Evolutionary conservation across 2,888 invertebrate species (phyloP).

Genomic region (Epinotia ramella): DNA sequence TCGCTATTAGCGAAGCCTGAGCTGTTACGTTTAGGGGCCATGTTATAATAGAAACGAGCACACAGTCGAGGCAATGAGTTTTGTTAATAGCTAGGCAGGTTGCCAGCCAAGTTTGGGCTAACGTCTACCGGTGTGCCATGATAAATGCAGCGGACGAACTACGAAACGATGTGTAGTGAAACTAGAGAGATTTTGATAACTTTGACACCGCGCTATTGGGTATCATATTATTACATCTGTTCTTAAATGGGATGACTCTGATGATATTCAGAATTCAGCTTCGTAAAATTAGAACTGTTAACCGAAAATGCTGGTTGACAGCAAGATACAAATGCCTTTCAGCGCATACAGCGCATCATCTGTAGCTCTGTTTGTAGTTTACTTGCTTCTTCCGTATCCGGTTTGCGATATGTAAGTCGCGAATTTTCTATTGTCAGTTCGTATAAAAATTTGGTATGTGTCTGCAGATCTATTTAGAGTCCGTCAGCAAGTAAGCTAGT

Average conservation of each 20-base stretch:
- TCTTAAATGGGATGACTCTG: background rate
- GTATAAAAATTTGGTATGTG: too few species aligned
- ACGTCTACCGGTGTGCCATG: background rate
- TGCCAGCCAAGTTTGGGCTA: background rate
- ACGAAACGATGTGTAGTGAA: slow-evolving; percentile 1
- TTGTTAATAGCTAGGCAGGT: slow-evolving; percentile 3
- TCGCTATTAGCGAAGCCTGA: too few species aligned
- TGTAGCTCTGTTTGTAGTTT: background rate
- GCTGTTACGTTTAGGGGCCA: background rate
- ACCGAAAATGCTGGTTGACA: background rate
- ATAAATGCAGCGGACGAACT: background rate
- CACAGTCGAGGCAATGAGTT: background rate
- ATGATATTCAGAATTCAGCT: background rate
- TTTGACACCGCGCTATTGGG: background rate
- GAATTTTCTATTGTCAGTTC: too few species aligned
- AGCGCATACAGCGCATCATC: too few species aligned
- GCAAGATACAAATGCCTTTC: too few species aligned
- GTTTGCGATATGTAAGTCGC: too few species aligned
- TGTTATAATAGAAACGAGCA: background rate
- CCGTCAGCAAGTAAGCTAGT: too few species aligned
- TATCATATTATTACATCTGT: slow-evolving; percentile 15
- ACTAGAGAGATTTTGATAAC: background rate
- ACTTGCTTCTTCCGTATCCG: background rate
- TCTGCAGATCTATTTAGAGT: too few species aligned
- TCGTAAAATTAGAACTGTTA: background rate